These are phyloP conservation scores for Eubucco bourcierii DNA, from an alignment of 2,113 vertebrate species.

Conservation along the genomic window DNA sequence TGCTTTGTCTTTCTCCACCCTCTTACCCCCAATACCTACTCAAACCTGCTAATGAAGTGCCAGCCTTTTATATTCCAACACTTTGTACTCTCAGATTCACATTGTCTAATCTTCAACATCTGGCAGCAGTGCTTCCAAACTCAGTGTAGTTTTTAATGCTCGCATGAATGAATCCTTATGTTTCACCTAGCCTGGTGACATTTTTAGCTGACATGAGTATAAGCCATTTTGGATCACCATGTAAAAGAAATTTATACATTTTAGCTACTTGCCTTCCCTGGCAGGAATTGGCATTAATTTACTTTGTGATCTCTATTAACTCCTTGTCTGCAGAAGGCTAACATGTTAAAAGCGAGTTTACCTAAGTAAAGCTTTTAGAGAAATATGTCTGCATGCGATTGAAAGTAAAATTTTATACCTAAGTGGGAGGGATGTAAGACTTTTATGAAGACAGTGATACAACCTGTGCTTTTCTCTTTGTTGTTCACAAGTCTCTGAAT, in stretches of 20 bases:
- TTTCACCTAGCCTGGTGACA: constrained; percentile 35
- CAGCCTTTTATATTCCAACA: neutral
- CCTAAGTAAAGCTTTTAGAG: constrained; percentile 1
- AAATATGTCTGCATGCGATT: neutral
- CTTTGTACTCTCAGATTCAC: neutral
- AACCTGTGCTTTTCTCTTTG: neutral
- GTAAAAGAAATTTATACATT: constrained; percentile 19
- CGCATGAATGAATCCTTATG: neutral
- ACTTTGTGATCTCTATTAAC: neutral
- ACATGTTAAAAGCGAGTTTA: constrained; percentile 7
- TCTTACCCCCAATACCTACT: neutral
- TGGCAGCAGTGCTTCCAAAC: neutral
- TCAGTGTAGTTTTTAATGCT: neutral
- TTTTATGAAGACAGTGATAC: neutral
- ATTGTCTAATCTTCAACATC: constrained; percentile 27
- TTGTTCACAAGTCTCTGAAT: neutral
- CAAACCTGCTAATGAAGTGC: constrained; percentile 19
- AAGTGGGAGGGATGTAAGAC: neutral
- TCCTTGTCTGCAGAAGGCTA: neutral
- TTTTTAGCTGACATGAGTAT: constrained; percentile 41
- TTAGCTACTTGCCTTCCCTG: constrained; percentile 36
- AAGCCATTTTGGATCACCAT: constrained; percentile 30
- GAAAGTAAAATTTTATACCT: constrained; percentile 3
- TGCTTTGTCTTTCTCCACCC: neutral
- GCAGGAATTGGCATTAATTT: constrained; percentile 17